Evolutionary conservation across 2,113 vertebrate species (phyloP), one percentile per base, ranked within the genome.

Genomic region (Gadus macrocephalus): DNA sequence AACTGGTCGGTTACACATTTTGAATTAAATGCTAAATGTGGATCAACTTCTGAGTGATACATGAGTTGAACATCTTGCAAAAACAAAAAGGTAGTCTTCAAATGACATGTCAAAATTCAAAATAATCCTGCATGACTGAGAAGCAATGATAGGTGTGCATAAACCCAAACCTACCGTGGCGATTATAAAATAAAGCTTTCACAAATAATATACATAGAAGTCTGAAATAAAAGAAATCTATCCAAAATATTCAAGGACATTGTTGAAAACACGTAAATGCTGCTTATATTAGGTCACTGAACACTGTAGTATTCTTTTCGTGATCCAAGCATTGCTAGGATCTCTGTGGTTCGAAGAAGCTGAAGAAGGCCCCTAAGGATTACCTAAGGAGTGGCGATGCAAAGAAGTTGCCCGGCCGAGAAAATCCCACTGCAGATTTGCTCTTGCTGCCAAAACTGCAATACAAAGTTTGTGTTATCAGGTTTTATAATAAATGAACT

Each of bases 381-480:
- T 87, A 98, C 75, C 97, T 96, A 69, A 98, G 92, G 75, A 94
- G 78, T 0, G 97, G 97, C 71, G 97, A 98, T 53, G 95, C 88
- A 85, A 98, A 99, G 87, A 96, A 98, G 70, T 91, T 95, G 62
- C 95, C 93, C 76, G 94, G 94, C 53, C 91, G 93, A 74, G 89
- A 80, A 71, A 95, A 82, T 28, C 80, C 91, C 0, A 89, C 91
- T 0, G 91, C 70, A 1, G 95, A 93, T 79, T 96, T 98, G 90
- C 92, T 95, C 88, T 96, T 98, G 88, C 93, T 96, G 70, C 93
- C 94, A 85, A 97, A 98, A 79, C 97, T 99, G 84, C 42, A 85
- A 86, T 25, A 77, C 15, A 79, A 22, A 73, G 31, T 0, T 22
- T 16, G 79, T 62, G 69, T 49, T 19, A 64, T 55, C 19, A 19